phyloP scores from a whole-genome alignment of 2,888 invertebrate genomes.

The Diadromus collaris region DNA sequence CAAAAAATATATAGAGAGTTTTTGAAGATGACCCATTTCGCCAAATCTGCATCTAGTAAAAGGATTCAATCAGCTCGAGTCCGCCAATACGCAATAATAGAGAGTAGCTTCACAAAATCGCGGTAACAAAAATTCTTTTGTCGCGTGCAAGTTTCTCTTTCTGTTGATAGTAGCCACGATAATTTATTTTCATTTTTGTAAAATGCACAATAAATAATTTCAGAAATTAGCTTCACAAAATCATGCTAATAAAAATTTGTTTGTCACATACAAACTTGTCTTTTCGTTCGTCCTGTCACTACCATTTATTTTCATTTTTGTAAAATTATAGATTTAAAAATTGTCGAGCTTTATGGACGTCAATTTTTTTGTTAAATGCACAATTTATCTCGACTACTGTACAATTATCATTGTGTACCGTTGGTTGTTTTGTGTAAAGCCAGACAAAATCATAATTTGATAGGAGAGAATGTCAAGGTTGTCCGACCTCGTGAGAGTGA shows the following conservation, averaged over 20 bases:
- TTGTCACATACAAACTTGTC: too few species aligned
- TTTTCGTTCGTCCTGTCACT: too few species aligned
- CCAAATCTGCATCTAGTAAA: neutral
- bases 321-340: neutral
- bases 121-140: neutral
- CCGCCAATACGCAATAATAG: too few species aligned
- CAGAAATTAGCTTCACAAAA: too few species aligned
- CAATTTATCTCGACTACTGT: neutral
- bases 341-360: neutral
- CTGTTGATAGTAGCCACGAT: too few species aligned
- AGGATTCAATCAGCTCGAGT: neutral
- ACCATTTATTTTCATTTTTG: too few species aligned
- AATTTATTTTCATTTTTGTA: too few species aligned
- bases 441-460: conserved; percentile 13
- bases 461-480: conserved; percentile 45
- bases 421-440: neutral
- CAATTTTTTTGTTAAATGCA: neutral
- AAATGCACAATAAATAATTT: too few species aligned
- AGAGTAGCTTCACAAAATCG: too few species aligned
- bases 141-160: too few species aligned
- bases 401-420: neutral
- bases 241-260: too few species aligned
- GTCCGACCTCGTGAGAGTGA: neutral
- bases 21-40: neutral
- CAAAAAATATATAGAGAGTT: neutral